Evolutionary conservation across 2,113 vertebrate species (phyloP).

Genomic region (Larimichthys crocea): DNA sequence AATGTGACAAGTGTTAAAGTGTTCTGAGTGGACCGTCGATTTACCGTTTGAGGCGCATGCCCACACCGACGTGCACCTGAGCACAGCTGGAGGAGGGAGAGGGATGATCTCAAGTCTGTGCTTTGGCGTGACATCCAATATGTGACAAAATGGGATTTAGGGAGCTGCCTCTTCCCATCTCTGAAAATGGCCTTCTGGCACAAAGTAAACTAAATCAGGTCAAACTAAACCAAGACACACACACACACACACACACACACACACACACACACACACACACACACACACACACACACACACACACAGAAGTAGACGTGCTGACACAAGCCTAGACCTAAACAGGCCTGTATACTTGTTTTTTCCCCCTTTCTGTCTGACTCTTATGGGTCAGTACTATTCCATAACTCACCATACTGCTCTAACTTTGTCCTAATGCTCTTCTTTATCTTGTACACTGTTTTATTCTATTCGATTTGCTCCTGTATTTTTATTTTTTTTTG

Average conservation of each 20-base stretch:
- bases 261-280: neutral
- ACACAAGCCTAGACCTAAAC: neutral
- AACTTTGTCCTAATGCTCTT: neutral
- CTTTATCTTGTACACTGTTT: neutral
- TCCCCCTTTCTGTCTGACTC: neutral
- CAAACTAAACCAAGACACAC: neutral
- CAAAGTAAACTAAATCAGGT: constrained; percentile 9
- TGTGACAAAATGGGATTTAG: constrained; percentile 13
- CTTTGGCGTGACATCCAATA: neutral
- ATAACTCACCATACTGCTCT: neutral
- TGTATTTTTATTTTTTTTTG: neutral
- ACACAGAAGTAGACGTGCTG: neutral
- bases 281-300: neutral
- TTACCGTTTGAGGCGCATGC: neutral
- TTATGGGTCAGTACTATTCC: neutral
- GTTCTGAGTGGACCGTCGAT: too few relatives aligned
- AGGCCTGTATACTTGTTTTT: neutral
- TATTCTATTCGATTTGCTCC: constrained; percentile 31
- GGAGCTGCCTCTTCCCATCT: neutral
- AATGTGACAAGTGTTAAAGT: too few relatives aligned
- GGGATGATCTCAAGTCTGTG: neutral
- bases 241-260: neutral
- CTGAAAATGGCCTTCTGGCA: constrained; percentile 23
- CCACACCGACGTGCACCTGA: neutral
- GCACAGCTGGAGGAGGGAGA: constrained; percentile 2